Conservation (phyloP, 2,113 vertebrate genomes). For the Regulus satrapa region DNA sequence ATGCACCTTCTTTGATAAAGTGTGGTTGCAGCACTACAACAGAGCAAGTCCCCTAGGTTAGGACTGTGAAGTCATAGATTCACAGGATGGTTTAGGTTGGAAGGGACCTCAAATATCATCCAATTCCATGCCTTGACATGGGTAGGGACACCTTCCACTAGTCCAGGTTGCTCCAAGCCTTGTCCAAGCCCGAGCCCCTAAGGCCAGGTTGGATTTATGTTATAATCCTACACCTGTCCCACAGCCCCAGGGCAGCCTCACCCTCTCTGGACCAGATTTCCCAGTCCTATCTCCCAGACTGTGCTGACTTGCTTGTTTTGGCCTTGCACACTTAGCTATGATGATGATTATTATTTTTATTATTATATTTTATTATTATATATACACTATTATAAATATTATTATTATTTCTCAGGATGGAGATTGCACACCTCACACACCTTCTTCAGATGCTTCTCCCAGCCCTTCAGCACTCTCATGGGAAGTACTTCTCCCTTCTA, state of each 20-base stretch:
- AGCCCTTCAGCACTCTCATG: not conserved
- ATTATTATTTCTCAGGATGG: not conserved
- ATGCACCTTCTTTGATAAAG: not conserved
- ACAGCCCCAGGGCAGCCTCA: not conserved
- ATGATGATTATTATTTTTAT: too few relatives aligned
- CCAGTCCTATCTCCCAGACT: not conserved
- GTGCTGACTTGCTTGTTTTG: fast-evolving
- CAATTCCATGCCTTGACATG: not conserved
- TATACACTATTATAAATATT: too few relatives aligned
- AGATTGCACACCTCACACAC: not conserved
- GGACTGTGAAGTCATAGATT: not conserved
- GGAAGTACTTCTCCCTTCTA: not conserved
- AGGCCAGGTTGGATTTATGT: not conserved
- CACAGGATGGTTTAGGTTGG: not conserved
- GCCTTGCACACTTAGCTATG: not conserved
- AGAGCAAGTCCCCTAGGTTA: not conserved
- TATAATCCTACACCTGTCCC: too few relatives aligned
- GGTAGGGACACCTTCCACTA: not conserved
- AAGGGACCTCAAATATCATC: not conserved
- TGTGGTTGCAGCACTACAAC: not conserved
- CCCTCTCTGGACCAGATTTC: not conserved
- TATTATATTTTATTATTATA: too few relatives aligned
- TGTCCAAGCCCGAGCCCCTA: not conserved
- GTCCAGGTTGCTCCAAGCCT: not conserved
- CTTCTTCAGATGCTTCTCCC: not conserved